Evolutionary conservation across 1,140 invertebrate genomes (phyloP).

Genomic region (Caenorhabditis latens): DNA sequence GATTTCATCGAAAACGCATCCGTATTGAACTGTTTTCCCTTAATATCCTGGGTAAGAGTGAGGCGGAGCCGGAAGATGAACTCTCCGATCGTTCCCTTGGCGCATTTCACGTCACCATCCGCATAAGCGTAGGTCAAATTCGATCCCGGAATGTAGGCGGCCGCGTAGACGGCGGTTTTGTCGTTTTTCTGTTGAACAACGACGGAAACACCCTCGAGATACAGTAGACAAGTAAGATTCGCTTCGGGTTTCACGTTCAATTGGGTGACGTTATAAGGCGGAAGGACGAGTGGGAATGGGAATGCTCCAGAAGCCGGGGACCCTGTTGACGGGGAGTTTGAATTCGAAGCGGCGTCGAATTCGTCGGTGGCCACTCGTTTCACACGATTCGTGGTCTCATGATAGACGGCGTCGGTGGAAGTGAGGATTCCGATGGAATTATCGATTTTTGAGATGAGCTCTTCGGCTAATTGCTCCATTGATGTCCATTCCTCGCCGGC

Average conservation of each 20-base stretch:
- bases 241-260: not conserved
- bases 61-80: constrained; percentile 8
- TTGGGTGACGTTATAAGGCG: constrained; percentile 7
- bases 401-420: constrained; percentile 26
- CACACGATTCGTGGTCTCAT: constrained; percentile 9
- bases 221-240: constrained; percentile 1
- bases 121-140: not conserved
- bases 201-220: constrained; percentile 29
- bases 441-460: constrained; percentile 34
- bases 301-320: not conserved
- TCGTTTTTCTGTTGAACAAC: constrained; percentile 26
- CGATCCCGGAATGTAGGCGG: not conserved
- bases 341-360: not conserved
- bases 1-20: not conserved
- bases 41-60: not conserved
- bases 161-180: not conserved
- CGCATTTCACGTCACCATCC: not conserved
- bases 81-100: constrained; percentile 43
- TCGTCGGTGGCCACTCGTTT: constrained; percentile 42
- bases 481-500: constrained; percentile 55
- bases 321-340: not conserved
- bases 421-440: constrained; percentile 13
- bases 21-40: not conserved
- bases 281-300: constrained; percentile 40
- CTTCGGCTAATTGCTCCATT: constrained; percentile 29